Evolutionary conservation across 2,113 vertebrate genomes (phyloP).

Genomic region (Oriolus oriolus): DNA sequence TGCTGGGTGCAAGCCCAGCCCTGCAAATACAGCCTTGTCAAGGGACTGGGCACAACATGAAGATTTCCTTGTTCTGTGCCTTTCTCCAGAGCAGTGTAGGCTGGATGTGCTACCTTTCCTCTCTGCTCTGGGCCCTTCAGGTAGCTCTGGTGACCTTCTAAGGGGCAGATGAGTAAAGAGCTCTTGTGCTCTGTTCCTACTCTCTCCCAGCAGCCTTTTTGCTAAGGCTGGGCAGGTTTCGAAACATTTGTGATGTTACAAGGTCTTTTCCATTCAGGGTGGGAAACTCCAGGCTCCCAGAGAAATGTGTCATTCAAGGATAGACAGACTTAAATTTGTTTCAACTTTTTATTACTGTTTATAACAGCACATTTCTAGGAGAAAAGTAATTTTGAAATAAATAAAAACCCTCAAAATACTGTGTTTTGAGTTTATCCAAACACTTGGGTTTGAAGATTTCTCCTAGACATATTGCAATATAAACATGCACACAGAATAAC

Average conservation of each 20-base stretch:
- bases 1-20: background rate
- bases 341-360: slow-evolving; percentile 10
- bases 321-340: background rate
- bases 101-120: background rate
- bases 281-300: background rate
- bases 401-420: background rate
- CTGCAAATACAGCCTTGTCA: background rate
- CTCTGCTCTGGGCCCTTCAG: background rate
- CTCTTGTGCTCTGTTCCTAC: background rate
- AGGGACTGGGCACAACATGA: background rate
- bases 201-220: background rate
- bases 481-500: background rate
- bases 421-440: background rate
- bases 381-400: background rate
- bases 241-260: background rate
- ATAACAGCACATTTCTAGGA: background rate
- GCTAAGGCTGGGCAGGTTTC: background rate
- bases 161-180: background rate
- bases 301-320: background rate
- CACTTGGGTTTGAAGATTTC: background rate
- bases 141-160: background rate
- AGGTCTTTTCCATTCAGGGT: background rate
- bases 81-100: background rate
- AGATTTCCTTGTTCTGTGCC: background rate
- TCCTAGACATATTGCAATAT: background rate